Evolutionary conservation across 2,888 invertebrate genomes (phyloP).

Genomic region (Prenolepis imparis): DNA sequence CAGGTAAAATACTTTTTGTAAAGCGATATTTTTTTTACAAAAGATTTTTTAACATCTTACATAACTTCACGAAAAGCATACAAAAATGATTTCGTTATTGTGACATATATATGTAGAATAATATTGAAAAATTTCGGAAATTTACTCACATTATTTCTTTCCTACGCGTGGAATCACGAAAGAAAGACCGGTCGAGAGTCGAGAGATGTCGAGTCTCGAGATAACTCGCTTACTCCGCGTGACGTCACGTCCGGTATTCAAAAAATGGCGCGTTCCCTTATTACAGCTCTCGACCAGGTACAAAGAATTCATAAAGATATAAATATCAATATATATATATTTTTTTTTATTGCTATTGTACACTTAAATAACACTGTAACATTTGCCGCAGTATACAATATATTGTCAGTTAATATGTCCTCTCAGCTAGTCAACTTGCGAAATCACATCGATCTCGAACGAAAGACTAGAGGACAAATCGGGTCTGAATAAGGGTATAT

Average conservation of each 20-base stretch:
- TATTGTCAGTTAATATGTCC: slow-evolving; percentile 69
- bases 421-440: slow-evolving; percentile 60
- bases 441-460: slow-evolving; percentile 51
- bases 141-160: neutral
- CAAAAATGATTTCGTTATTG: neutral
- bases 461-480: slow-evolving; percentile 67
- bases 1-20: neutral
- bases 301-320: neutral
- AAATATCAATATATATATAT: slow-evolving; percentile 11
- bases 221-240: neutral
- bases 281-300: neutral
- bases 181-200: slow-evolving; percentile 1
- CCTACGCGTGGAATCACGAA: neutral
- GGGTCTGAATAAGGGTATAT: slow-evolving; percentile 57
- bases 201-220: neutral
- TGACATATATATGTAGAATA: neutral
- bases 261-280: neutral
- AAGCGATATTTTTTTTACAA: neutral
- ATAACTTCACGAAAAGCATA: neutral
- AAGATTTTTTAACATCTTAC: neutral
- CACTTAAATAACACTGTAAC: slow-evolving; percentile 83
- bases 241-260: slow-evolving; percentile 15
- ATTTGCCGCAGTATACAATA: slow-evolving; percentile 75
- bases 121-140: neutral
- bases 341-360: slow-evolving; percentile 80